Base-by-base conservation (phyloP, 2,797 vertebrate genomes). In the Vireo griseus region DNA sequence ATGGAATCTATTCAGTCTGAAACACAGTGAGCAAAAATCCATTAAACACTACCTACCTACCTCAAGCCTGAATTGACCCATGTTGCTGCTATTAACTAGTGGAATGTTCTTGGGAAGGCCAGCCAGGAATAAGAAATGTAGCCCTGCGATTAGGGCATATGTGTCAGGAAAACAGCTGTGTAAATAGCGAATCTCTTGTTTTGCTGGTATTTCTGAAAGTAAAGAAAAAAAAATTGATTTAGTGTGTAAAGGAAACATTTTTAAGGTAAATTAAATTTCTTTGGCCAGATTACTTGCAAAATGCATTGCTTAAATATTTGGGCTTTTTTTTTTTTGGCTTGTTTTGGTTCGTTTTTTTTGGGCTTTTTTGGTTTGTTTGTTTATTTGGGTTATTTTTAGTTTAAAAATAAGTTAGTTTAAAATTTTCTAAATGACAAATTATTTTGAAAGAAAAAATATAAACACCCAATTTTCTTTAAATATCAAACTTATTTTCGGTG, bases 81-180 rank as follows among this genome's bases (percentile, higher is more conserved):
- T 66, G 65, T 63, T 81, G 83, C 95, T 94, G 58, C 62, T 94
- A 40, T 92, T 92, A 93, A 83, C 39, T 74, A 25, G 19, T 45
- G 89, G 87, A 96, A 96, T 95, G 75, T 96, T 88, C 78, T 71
- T 5, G 47, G 72, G 62, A 92, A 96, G 19, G 31, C 20, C 40
- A 83, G 92, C 86, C 94, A 96, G 86, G n/a, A 96, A 95, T 92
- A 95, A 94, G 81, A 95, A 96, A 96, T 31, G 37, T 55, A 93
- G 81, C 50, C 35, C 21, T 88, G n/a, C 85, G 57, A 91, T n/a
- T 68, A 62, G 47, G 65, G 52, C 52, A 80, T 72, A 58, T 33
- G 42, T 95, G 57, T 92, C 74, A 94, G 67, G 68, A 94, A 93
- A 77, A 48, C 93, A 95, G 95, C 91, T 94, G 93, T 92, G 44